Evolutionary conservation across 2,888 invertebrate genomes (phyloP).

Genomic region (Melanostoma scalare): DNA sequence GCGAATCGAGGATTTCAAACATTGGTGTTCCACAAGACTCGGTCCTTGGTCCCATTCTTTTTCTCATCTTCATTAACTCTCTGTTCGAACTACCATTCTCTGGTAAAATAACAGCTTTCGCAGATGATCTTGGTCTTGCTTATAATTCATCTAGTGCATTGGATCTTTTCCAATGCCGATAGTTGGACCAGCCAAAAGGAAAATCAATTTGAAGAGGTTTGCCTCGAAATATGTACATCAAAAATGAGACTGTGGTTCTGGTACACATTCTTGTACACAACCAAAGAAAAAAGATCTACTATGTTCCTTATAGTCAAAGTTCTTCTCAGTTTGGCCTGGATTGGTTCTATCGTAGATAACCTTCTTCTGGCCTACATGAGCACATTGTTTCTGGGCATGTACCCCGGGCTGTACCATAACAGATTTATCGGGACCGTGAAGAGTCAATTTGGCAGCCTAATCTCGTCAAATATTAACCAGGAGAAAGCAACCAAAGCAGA

Average conservation of each 20-base stretch:
- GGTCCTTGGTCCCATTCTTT: too few relatives aligned
- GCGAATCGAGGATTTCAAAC: too few relatives aligned
- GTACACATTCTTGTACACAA: conserved; percentile 82
- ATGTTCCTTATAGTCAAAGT: conserved; percentile 87
- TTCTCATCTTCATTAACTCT: too few relatives aligned
- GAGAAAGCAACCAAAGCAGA: conserved; percentile 75
- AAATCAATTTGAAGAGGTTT: conserved; percentile 89
- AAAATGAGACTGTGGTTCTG: conserved; percentile 81
- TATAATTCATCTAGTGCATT: conserved; percentile 90
- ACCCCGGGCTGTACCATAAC: conserved; percentile 80
- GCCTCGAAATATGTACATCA: conserved; percentile 81
- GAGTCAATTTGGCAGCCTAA: conserved; percentile 76
- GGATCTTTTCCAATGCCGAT: conserved; percentile 87
- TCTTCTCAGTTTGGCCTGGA: conserved; percentile 88
- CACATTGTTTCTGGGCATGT: conserved; percentile 79
- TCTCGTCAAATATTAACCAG: conserved; percentile 78
- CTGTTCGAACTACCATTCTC: too few relatives aligned
- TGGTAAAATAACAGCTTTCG: too few relatives aligned
- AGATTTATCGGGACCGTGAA: conserved; percentile 79
- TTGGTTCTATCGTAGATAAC: conserved; percentile 92
- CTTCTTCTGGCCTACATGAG: conserved; percentile 89
- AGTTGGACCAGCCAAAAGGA: conserved; percentile 92
- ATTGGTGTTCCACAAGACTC: conserved; percentile 84
- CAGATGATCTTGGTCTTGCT: conserved; percentile 85
- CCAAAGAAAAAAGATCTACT: conserved; percentile 83